These are phyloP conservation scores for Chelonoidis abingdonii DNA, from an alignment of 2,113 vertebrate species.

Conservation along the genomic window DNA sequence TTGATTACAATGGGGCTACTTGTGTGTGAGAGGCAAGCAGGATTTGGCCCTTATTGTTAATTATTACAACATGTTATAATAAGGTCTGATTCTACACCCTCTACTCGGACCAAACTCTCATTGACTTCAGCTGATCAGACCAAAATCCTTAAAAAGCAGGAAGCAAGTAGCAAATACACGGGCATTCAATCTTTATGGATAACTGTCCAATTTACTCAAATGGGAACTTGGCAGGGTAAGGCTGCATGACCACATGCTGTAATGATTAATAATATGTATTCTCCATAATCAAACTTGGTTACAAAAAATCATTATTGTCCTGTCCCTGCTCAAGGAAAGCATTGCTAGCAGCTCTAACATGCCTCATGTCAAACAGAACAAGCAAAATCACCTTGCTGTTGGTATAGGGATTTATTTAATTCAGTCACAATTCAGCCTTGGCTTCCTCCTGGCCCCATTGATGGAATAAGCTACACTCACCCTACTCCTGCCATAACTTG, in stretches of 20 bases:
- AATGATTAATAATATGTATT: background rate
- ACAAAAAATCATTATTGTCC: background rate
- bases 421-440: background rate
- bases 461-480: background rate
- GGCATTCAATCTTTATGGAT: background rate
- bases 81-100: background rate
- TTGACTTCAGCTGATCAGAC: background rate
- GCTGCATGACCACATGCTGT: background rate
- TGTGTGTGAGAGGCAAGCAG: background rate
- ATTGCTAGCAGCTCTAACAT: background rate
- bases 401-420: background rate
- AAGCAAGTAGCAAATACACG: background rate
- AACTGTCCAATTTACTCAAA: background rate
- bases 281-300: background rate
- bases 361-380: background rate
- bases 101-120: background rate
- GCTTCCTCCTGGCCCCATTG: background rate
- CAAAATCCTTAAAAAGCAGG: background rate
- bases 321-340: background rate
- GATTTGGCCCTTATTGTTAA: background rate
- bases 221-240: background rate
- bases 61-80: background rate
- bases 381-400: background rate
- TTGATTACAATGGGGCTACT: background rate
- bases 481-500: background rate